Base-by-base conservation (phyloP, 2,113 vertebrate species). In the Spermophilus dauricus region DNA sequence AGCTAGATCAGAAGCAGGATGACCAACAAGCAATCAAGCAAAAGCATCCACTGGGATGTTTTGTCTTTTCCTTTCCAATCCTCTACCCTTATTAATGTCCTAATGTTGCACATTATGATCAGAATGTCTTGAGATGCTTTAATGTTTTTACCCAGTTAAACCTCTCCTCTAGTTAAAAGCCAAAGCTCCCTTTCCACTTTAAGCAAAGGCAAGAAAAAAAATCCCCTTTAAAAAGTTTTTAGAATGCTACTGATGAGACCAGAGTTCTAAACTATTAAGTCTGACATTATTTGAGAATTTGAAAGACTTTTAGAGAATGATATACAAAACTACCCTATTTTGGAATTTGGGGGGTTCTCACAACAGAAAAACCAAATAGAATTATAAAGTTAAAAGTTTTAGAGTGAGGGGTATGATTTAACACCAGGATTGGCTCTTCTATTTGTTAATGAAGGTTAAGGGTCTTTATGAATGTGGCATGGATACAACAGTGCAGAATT, bases 311-410 rank as follows among this genome's bases (percentile, higher is more conserved):
- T 67, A 78, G 11, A 91, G 16, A 48, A 1, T 69, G 16, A 2
- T 86, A 96, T 51, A 76, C 12, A 93, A 95, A 96, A 90, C 61
- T 85, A 83, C 61, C 1, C 0, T 96, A 69, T 94, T 91, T 4
- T 26, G 51, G 4, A 67, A 80, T 26, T 13, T 30, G 5, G 30
- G 18, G 14, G 3, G 9, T 22, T 48, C 37, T 89, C 72, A 67
- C 1, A 22, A 45, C 56, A 56, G 13, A 28, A 37, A 70, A 86
- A 70, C 32, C n/a, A 82, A 89, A 67, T 28, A 17, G 34, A 81
- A 61, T 81, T 75, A 32, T 2, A 58, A 84, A 94, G 11, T 37
- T 69, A 42, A 53, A 92, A 67, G 34, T 91, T 96, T 63, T 67
- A 14, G 34, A 48, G 53, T 42, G 45, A 94, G 92, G 26, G 58